Conservation (phyloP, 2,888 invertebrate genomes). For the Philereme vetulata region DNA sequence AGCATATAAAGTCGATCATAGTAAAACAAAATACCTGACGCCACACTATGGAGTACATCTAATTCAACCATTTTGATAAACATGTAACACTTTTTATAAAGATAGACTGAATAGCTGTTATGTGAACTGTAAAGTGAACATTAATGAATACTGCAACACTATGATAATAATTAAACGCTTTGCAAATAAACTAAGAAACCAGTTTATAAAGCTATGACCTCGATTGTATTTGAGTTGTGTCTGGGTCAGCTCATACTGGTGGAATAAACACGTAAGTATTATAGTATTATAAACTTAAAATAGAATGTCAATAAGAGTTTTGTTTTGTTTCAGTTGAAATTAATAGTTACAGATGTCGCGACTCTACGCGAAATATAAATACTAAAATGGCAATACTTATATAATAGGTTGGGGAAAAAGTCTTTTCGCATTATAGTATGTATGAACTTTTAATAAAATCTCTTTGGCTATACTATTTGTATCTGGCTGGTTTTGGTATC, state of each 20-base stretch:
- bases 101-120: background rate
- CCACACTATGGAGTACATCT: conserved; percentile 1
- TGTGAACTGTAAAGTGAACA: background rate
- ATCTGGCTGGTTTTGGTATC: too few species aligned
- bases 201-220: conserved; percentile 14
- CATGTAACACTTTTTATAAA: background rate
- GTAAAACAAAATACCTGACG: conserved; percentile 8
- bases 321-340: too few species aligned
- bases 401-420: too few species aligned
- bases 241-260: conserved; percentile 4
- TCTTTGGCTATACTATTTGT: too few species aligned
- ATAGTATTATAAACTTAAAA: too few species aligned
- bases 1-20: background rate
- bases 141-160: background rate
- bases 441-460: too few species aligned
- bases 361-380: too few species aligned
- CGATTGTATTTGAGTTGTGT: conserved; percentile 1
- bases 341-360: too few species aligned
- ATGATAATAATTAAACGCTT: conserved; percentile 17
- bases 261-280: conserved; percentile 1
- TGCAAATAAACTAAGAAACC: conserved; percentile 11
- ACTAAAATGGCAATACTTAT: too few species aligned
- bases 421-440: too few species aligned
- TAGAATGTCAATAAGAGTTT: background rate
- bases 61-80: conserved; percentile 8